These are phyloP conservation scores for Hoplostethus atlanticus DNA, from an alignment of 2,797 vertebrate species.

Conservation along the genomic window DNA sequence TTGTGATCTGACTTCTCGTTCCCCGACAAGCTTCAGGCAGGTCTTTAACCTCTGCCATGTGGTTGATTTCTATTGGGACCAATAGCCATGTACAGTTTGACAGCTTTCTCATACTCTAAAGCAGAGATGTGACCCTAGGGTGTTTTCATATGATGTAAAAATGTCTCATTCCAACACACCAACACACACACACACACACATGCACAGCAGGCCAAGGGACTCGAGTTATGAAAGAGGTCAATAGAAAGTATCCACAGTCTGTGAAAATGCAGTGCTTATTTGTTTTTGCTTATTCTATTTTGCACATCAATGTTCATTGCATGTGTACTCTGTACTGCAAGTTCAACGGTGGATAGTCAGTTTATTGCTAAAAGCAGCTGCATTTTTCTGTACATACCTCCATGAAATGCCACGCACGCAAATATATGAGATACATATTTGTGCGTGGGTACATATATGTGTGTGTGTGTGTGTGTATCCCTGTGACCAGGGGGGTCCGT, in stretches of 20 bases:
- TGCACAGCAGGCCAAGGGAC: background rate
- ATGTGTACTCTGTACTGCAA: background rate
- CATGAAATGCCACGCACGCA: no score
- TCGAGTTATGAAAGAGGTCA: conserved; percentile 32
- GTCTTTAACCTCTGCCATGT: conserved; percentile 59
- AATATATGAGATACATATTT: no score
- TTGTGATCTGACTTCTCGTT: conserved; percentile 17
- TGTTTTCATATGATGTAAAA: conserved; percentile 52
- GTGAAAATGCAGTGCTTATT: conserved; percentile 37
- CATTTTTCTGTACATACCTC: no score
- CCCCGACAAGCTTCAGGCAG: conserved; percentile 35
- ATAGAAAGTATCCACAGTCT: conserved; percentile 13
- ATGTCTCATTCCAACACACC: conserved; percentile 23
- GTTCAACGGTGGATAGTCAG: conserved; percentile 30
- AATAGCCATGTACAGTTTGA: conserved; percentile 54
- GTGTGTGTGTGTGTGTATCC: conserved; percentile 37
- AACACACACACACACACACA: conserved; percentile 26
- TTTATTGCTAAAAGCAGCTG: conserved; percentile 30
- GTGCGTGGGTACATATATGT: conserved; percentile 9
- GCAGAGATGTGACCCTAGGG: conserved; percentile 41
- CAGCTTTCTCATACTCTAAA: conserved; percentile 63
- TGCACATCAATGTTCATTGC: conserved; percentile 22
- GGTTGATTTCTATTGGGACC: conserved; percentile 64
- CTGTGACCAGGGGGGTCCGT: conserved; percentile 47
- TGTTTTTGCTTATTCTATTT: conserved; percentile 56